Percentiles rank a stretch among this genome's conserved stretches.
phyloP scores from a whole-genome alignment of 2,797 vertebrate species.

The Sebastes minor region DNA sequence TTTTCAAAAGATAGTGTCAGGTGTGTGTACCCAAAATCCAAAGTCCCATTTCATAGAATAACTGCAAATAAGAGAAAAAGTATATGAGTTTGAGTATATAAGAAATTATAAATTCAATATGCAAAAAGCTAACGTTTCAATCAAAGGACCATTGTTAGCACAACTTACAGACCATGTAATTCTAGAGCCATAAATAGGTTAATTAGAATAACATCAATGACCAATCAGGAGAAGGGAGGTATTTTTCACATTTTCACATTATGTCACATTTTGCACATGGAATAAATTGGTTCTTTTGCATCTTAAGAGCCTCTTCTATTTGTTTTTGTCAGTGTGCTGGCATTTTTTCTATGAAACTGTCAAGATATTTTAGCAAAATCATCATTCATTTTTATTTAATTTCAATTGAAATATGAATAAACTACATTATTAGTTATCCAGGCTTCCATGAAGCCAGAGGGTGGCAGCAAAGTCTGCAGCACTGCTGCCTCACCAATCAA shows the following conservation, averaged over 20 bases:
- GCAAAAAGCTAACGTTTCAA: neutral
- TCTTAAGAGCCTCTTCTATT: neutral
- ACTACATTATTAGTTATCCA: neutral
- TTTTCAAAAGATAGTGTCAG: neutral
- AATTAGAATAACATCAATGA: neutral
- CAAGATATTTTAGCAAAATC: neutral
- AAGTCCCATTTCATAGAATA: neutral
- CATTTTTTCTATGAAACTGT: neutral
- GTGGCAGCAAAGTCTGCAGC: slow-evolving; percentile 72
- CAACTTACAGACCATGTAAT: neutral
- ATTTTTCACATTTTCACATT: neutral
- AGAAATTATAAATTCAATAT: neutral
- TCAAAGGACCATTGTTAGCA: neutral
- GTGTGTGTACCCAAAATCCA: neutral
- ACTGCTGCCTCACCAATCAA: neutral
- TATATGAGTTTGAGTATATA: neutral
- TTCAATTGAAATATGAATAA: neutral
- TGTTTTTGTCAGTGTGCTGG: neutral
- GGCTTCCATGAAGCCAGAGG: slow-evolving; percentile 52
- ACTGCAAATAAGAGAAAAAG: neutral
- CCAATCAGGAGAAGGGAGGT: neutral
- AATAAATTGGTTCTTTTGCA: neutral
- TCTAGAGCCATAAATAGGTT: neutral
- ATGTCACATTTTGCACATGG: neutral
- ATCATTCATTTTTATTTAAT: neutral